phyloP scores from a whole-genome alignment of 1,140 invertebrate species.

The Zeugodacus cucurbitae region DNA sequence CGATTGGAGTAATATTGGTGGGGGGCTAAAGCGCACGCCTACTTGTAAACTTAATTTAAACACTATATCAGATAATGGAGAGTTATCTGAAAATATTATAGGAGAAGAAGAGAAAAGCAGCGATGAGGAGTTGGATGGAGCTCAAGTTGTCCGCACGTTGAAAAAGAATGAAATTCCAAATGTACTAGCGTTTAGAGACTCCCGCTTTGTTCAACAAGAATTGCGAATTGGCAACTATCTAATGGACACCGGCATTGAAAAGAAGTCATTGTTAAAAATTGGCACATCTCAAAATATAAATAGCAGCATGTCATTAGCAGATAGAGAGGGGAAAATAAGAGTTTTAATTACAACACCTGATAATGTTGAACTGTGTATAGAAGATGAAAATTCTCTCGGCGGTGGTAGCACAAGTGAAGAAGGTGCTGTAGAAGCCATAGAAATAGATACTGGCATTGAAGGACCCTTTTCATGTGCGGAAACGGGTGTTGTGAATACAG shows the following conservation, averaged over 20 bases:
- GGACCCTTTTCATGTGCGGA: not conserved
- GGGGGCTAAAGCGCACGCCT: conserved; percentile 44
- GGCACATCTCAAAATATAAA: conserved; percentile 38
- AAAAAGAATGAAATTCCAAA: conserved; percentile 65
- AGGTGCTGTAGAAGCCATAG: conserved; percentile 60
- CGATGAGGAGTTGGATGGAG: conserved; percentile 45
- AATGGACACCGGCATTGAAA: conserved; percentile 65
- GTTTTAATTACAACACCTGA: conserved; percentile 63
- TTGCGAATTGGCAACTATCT: conserved; percentile 63
- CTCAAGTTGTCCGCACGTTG: conserved; percentile 47
- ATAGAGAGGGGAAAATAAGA: conserved; percentile 56
- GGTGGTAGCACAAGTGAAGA: conserved; percentile 51
- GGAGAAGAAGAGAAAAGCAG: conserved; percentile 44
- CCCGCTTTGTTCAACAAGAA: conserved; percentile 64
- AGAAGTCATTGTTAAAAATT: conserved; percentile 55
- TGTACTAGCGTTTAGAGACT: conserved; percentile 62
- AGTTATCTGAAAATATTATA: conserved; percentile 40
- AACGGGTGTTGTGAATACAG: not conserved
- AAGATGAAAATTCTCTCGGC: conserved; percentile 56
- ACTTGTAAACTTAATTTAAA: conserved; percentile 63
- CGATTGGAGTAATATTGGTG: not conserved
- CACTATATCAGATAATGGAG: conserved; percentile 52
- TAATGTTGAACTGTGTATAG: conserved; percentile 59
- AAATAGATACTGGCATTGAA: conserved; percentile 48
- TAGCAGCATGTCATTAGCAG: conserved; percentile 28